Evolutionary conservation across 2,888 invertebrate genomes (phyloP), one percentile per base, ranked within the genome.

Genomic region (Sphaerophoria taeniata): DNA sequence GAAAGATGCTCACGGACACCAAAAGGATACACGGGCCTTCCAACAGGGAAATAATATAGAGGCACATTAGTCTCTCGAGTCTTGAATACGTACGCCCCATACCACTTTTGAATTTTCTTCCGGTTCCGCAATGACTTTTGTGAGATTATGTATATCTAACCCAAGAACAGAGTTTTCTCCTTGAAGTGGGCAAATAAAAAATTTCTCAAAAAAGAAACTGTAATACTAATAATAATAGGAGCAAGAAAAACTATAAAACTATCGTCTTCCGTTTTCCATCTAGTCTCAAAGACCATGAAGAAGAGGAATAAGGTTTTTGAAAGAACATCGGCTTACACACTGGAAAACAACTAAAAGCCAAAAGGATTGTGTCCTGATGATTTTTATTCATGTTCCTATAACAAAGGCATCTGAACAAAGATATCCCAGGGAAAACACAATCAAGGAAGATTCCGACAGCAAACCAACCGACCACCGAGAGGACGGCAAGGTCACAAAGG

Each of bases 51-150:
- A 81, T 67, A 67, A 67, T 77, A 65, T 73, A 55, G 69, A 77
- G 70, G 70, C 81, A 73, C 73, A 85, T 85, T 85, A 77, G 81
- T 81, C 85, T 81, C 77, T 14, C 60, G 85, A 76, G 85, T 70
- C 58, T 70, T 61, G 69, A 73, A 77, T 76, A 76, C 72, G 80
- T 73, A 80, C 67, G 70, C 73, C 51, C 2, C 24, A 24, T 24
- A 24, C 24, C 24, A 24, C 24, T 24, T 70, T 85, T 58, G 75
- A 77, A 73, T 70, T 73, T 73, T 65, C 76, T 72, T 77, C 81
- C 47, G 69, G 75, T 58, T 65, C 72, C 31, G 31, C 72, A 85
- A 80, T 67, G 79, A 65, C 71, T 71, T 69, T 16, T 65, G 63
- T 65, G 11, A 55, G 47, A 79, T 34, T 67, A 69, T 73, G n/a